Evolutionary conservation across 2,888 invertebrate genomes (phyloP).

Genomic region (Calameuta filiformis): DNA sequence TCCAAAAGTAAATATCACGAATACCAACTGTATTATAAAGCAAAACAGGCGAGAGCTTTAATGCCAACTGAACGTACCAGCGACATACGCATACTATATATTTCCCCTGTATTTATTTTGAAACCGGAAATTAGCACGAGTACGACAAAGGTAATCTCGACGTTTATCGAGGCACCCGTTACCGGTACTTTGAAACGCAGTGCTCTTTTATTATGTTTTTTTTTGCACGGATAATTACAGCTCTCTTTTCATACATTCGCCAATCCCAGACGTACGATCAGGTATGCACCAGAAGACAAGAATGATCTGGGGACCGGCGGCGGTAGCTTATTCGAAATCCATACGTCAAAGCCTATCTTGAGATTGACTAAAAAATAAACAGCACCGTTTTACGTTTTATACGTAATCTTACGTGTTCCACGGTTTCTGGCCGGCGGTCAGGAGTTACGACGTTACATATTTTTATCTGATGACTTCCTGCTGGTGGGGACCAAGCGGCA

Average conservation of each 20-base stretch:
- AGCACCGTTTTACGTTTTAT: conserved; percentile 32
- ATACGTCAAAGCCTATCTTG: neutral
- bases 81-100: no score
- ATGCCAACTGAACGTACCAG: no score
- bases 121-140: neutral
- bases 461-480: neutral
- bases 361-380: conserved; percentile 50
- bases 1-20: no score
- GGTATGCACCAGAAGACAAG: neutral
- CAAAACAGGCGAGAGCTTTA: no score
- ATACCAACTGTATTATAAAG: no score
- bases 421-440: neutral
- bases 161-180: neutral
- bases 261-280: conserved; percentile 4
- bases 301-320: conserved; percentile 15
- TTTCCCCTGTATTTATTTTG: neutral
- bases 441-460: neutral
- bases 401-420: neutral
- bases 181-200: neutral
- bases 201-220: neutral
- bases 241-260: conserved; percentile 3
- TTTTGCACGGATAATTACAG: conserved; percentile 7
- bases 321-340: conserved; percentile 29
- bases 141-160: neutral
- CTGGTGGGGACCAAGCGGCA: neutral